Conservation (phyloP, 2,797 vertebrate genomes). For the Squalus acanthias region DNA sequence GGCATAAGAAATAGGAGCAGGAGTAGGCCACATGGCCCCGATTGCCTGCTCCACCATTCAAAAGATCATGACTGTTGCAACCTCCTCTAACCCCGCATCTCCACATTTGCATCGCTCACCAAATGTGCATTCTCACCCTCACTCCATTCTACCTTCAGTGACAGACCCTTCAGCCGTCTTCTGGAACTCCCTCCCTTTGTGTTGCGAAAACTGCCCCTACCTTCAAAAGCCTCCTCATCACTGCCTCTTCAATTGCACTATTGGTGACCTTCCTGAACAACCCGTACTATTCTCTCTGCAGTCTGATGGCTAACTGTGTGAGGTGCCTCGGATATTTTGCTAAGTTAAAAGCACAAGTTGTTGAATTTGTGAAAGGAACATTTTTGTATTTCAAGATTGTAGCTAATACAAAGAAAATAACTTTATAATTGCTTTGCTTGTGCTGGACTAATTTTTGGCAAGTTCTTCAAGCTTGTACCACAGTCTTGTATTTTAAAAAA, state of each 20-base stretch:
- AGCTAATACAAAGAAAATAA: not conserved
- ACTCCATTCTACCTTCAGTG: not conserved
- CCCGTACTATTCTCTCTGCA: not conserved
- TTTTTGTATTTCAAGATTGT: not conserved
- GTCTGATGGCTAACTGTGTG: not conserved
- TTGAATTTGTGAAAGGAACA: not conserved
- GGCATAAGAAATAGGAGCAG: not conserved
- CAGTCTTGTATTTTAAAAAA: not conserved
- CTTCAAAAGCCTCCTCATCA: not conserved
- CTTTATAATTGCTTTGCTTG: not conserved
- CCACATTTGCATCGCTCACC: not conserved
- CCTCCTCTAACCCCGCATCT: not conserved
- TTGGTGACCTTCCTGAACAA: not conserved
- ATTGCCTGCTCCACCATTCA: not conserved
- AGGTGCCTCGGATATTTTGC: not conserved
- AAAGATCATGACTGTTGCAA: not conserved
- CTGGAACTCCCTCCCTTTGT: not conserved
- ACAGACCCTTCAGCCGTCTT: not conserved
- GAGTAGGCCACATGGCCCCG: not conserved
- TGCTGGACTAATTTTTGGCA: not conserved
- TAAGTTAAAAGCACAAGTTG: not conserved
- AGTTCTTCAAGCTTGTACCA: not conserved
- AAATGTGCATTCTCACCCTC: not conserved
- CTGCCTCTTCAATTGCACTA: not conserved
- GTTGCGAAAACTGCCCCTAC: not conserved